Conservation (phyloP, 30 jellyfish, hydroid and myxozoan species). For the Rhopilema esculentum region DNA sequence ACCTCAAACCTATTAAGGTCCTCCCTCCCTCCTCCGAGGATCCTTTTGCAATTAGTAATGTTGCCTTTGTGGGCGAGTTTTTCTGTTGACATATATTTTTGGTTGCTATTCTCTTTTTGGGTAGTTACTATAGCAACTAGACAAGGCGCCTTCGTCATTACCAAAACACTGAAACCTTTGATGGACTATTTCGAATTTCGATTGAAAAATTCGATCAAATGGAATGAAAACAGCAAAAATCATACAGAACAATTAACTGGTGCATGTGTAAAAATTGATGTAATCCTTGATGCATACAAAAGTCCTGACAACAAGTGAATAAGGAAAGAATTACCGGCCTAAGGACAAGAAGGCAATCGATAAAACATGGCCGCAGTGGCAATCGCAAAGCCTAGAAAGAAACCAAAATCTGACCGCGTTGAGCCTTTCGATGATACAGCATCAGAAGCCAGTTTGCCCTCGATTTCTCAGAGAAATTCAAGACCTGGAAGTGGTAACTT, state of each 20-base stretch:
- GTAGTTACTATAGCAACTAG: neutral
- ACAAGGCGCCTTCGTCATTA: neutral
- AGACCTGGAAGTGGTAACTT: slow-evolving; percentile 65
- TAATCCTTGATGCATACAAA: neutral
- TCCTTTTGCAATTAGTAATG: neutral
- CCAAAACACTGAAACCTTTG: neutral
- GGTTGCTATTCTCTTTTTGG: neutral
- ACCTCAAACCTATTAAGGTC: too few species aligned
- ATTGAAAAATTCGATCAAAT: slow-evolving; percentile 1
- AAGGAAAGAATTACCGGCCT: neutral
- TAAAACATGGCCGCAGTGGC: slow-evolving; percentile 68
- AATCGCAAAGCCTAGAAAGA: slow-evolving; percentile 38
- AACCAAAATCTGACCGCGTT: slow-evolving; percentile 59
- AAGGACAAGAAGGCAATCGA: neutral
- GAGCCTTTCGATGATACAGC: slow-evolving; percentile 68
- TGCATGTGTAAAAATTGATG: neutral
- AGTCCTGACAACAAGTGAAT: neutral
- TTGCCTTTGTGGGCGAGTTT: neutral
- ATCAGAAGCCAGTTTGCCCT: slow-evolving; percentile 70
- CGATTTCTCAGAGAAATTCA: slow-evolving; percentile 39
- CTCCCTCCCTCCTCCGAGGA: too few species aligned
- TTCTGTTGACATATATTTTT: neutral
- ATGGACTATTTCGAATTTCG: slow-evolving; percentile 8
- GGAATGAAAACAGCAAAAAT: neutral
- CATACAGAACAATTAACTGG: neutral